Percentiles rank a stretch among this genome's conserved stretches.
Conservation (phyloP, 2,888 invertebrate genomes). For the Stenolophus ochropezus region DNA sequence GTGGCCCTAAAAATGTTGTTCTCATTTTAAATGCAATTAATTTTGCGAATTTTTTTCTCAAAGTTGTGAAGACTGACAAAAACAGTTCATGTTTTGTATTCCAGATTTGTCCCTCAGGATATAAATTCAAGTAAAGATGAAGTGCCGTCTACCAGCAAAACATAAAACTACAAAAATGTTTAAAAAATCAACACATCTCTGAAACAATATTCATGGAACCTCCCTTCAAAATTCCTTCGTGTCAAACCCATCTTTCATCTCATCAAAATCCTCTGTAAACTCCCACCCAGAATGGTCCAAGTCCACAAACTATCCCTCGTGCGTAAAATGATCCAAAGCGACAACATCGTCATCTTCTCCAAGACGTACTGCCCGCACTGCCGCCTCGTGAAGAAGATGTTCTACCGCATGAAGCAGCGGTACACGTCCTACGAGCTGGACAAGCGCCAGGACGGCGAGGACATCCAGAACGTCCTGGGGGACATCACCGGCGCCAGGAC, state of each 20-base stretch:
- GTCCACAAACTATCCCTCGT: background rate
- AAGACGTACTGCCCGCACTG: slow-evolving; percentile 56
- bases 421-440: slow-evolving; percentile 54
- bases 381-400: slow-evolving; percentile 27
- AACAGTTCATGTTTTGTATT: no score
- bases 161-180: no score
- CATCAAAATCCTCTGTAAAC: slow-evolving; percentile 1
- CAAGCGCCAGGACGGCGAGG: slow-evolving; percentile 36
- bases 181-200: no score
- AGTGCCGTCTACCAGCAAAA: no score
- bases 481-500: slow-evolving; percentile 51
- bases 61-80: no score
- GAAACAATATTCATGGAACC: background rate
- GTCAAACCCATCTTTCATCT: background rate
- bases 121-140: no score
- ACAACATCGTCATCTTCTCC: slow-evolving; percentile 54
- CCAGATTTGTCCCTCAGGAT: no score
- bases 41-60: no score
- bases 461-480: slow-evolving; percentile 45
- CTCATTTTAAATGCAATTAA: no score
- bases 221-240: background rate
- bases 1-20: no score
- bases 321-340: slow-evolving; percentile 41
- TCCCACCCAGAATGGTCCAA: background rate
- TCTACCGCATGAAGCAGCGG: background rate